A percentile compares a stretch with the other conserved stretches of the same genome.
These are phyloP conservation scores for Procambarus clarkii DNA, from an alignment of 1,140 invertebrate species.

Conservation along the genomic window DNA sequence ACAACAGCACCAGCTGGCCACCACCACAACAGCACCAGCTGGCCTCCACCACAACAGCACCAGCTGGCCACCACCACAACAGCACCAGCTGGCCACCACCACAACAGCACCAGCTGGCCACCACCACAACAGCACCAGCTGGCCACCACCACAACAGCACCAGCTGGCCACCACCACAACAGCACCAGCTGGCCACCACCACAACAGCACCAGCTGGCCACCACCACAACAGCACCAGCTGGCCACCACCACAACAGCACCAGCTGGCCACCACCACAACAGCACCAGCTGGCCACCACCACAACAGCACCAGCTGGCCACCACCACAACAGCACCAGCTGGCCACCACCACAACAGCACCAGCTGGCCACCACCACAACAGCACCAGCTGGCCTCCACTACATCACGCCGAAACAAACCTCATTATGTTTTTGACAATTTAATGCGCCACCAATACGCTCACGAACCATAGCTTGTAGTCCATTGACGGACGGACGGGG, in stretches of 20 bases:
- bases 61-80: background rate
- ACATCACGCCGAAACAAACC: constrained; percentile 16
- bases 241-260: no score
- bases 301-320: background rate
- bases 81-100: background rate
- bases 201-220: no score
- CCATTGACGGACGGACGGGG: background rate
- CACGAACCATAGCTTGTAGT: background rate
- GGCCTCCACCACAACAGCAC: background rate
- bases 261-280: no score
- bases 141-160: background rate
- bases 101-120: no score
- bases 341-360: background rate
- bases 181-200: background rate
- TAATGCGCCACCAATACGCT: constrained; percentile 4
- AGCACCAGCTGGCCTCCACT: background rate
- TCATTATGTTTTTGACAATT: constrained; percentile 35
- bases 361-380: background rate
- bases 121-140: background rate
- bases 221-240: no score
- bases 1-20: background rate
- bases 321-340: background rate
- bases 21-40: background rate
- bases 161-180: background rate
- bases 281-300: background rate